Base-by-base conservation (phyloP, 2,888 invertebrate genomes). In the Galeruca laticollis region DNA sequence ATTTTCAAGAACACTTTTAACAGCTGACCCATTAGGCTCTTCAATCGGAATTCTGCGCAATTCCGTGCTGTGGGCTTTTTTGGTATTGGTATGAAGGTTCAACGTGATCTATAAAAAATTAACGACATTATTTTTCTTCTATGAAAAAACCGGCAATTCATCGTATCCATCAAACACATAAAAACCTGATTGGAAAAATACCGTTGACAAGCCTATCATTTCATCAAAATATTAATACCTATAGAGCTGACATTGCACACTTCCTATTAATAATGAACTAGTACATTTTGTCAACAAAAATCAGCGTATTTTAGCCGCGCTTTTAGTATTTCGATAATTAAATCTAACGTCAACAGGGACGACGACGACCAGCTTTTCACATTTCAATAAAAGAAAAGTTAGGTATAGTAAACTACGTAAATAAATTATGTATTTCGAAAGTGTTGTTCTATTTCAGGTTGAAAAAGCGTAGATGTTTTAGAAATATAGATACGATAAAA, bases 221-320 rank as follows among this genome's bases (percentile, higher is more conserved):
- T 64, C 56, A 64, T 64, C 64, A 64, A 64, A 64, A 64, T 64
- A 64, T 64, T 64, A 56, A 64, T 64, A 64, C 64, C 47, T 10
- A 26, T 21, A 64, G 56, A 56, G 56, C 56, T 43, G 54, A 64
- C 64, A 51, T 64, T 64, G 57, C 56, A 64, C 60, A 35, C 56
- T 63, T 18, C 47, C 62, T 65, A 70, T 72, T 73, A 72, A 70
- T 69, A 69, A 73, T 73, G 68, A 62, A 66, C 43, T 54, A 52
- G 65, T 67, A 73, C 69, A 59, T 66, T 59, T 68, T 74, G 74
- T 72, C 74, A 72, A 68, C 60, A 61, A 52, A 57, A 61, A 67
- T 69, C 63, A 68, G 56, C 56, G 64, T 64, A 57, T 43, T 52
- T 64, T n/a, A 31, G 15, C n/a, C 31, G 31, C 8, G n/a, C 9